phyloP scores from a whole-genome alignment of 1,140 invertebrate species.

The Pseudomyrmex flavicornis region DNA sequence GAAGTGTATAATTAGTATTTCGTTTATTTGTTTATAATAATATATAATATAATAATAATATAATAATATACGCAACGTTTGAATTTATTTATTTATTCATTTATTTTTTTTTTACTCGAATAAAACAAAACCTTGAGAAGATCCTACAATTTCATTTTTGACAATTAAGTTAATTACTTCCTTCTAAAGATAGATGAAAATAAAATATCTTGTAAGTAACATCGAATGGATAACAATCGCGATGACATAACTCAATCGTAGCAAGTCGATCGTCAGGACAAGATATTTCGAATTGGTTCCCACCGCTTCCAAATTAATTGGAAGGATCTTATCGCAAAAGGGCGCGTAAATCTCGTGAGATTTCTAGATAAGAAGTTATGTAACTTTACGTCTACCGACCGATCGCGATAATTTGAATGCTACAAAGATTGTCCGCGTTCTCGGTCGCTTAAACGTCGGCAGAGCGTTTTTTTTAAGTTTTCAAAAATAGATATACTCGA shows the following conservation, averaged over 20 bases:
- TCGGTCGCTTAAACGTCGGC: too few species aligned
- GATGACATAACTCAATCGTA: conserved; percentile 71
- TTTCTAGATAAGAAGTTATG: conserved; percentile 77
- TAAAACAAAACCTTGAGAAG: too few species aligned
- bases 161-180: conserved; percentile 67
- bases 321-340: conserved; percentile 56
- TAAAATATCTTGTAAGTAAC: conserved; percentile 58
- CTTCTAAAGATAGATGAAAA: conserved; percentile 63
- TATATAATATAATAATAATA: too few species aligned
- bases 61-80: too few species aligned
- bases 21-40: too few species aligned
- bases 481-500: conserved; percentile 7
- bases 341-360: conserved; percentile 72
- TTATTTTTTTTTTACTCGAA: too few species aligned
- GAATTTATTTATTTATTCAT: too few species aligned
- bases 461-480: not conserved
- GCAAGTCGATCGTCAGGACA: conserved; percentile 64
- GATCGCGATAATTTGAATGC: conserved; percentile 78
- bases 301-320: conserved; percentile 76
- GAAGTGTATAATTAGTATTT: too few species aligned
- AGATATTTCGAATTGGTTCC: conserved; percentile 55
- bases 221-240: conserved; percentile 73
- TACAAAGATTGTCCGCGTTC: conserved; percentile 61
- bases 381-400: conserved; percentile 78
- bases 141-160: conserved; percentile 70